Evolutionary conservation across 2,888 invertebrate genomes (phyloP), one percentile per base, ranked within the genome.

Genomic region (Entomobrya multifasciata): DNA sequence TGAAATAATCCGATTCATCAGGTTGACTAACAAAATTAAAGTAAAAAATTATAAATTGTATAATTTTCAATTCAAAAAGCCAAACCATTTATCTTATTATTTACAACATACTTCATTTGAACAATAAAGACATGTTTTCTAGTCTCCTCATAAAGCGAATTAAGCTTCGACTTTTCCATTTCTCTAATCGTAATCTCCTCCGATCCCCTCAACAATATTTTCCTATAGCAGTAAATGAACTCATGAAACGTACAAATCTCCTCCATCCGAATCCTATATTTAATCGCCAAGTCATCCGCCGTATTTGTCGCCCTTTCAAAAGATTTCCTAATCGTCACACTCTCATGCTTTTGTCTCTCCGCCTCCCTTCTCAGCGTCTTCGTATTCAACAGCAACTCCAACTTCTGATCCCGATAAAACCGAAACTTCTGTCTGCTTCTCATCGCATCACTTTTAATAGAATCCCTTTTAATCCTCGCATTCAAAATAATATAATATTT

Each of bases 231-330:
- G 44, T 87, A 88, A 17, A 89, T 90, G 27, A 87, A 88, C 44
- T 90, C 90, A 13, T 78, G 88, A 77, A 90, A 88, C 1, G 89
- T 90, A 49, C 89, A 90, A 25, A 90, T 87, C 79, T 91, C 90
- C 36, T 90, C 90, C 47, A 88, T 88, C 36, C 88, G 49, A 67
- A 90, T 89, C 4, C 89, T 78, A 22, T 88, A 86, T 2, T 78
- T 83, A 36, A 88, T 86, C 0, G 90, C 90, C 11, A 81, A 22
- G 11, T 84, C 78, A 55, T 87, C 88, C 8, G 89, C 85, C 10
- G 47, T 10, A 27, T 87, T 77, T 1, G 88, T 84, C 2, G 70
- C 74, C 41, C 74, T 87, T 49, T 89, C 90, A 87, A 89, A 91
- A n/a, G 84, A 22, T 20, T 65, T 79, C 36, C 88, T 30, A 5